These are phyloP conservation scores for Rhinogobio ventralis DNA, from an alignment of 2,797 vertebrate species.

Conservation along the genomic window DNA sequence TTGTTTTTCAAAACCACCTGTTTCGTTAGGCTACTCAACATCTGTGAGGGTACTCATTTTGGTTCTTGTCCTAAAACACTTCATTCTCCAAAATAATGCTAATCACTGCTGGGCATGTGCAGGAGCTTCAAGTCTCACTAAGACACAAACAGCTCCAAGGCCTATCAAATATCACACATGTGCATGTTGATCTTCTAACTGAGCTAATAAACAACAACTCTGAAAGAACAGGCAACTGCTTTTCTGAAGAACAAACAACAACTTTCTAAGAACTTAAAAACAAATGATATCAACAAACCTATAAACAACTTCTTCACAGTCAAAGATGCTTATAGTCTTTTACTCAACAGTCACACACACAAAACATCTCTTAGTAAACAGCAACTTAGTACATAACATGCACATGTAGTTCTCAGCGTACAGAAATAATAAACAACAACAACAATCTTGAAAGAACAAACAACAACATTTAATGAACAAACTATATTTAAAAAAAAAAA, in stretches of 20 bases:
- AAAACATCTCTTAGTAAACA: not conserved
- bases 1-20: conserved; percentile 27
- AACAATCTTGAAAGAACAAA: not conserved
- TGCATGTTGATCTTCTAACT: not conserved
- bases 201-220: not conserved
- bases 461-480: not conserved
- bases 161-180: not conserved
- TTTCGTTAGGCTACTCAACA: not conserved
- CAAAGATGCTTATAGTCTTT: not conserved
- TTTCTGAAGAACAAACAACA: not conserved
- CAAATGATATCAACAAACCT: not conserved
- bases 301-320: not conserved
- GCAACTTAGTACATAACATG: not conserved
- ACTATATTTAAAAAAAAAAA: not conserved
- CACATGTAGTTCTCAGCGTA: not conserved
- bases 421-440: not conserved
- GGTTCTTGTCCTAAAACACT: not conserved
- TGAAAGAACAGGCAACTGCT: not conserved
- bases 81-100: not conserved
- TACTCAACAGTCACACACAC: not conserved
- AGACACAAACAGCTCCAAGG: not conserved
- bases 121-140: not conserved
- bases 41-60: not conserved
- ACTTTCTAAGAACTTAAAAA: not conserved
- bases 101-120: not conserved